Percentiles rank a stretch among this genome's conserved stretches.
phyloP scores from a whole-genome alignment of 1,140 invertebrate species.

The Drosophila ironensis region DNA sequence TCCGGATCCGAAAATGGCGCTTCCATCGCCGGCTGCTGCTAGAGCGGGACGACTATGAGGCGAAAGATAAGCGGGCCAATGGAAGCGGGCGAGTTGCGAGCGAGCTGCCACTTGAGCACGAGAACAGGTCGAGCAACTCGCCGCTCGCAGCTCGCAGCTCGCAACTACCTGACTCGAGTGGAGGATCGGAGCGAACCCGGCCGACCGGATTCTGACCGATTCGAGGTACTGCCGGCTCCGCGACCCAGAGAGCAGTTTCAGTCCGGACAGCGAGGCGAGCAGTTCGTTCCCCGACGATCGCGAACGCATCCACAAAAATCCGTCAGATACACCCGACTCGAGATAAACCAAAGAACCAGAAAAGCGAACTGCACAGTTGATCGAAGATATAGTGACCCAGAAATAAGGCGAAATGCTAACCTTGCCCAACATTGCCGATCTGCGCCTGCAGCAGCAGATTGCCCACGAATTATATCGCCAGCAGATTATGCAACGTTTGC shows the following conservation, averaged over 20 bases:
- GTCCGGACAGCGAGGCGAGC: conserved; percentile 55
- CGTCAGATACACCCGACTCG: too few species aligned
- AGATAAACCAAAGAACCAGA: neutral
- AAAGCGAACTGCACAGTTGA: neutral
- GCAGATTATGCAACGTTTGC: conserved; percentile 81
- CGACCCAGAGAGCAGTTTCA: conserved; percentile 55
- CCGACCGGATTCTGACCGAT: conserved; percentile 66
- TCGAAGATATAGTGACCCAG: neutral
- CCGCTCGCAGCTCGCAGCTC: too few species aligned
- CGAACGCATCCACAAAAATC: too few species aligned
- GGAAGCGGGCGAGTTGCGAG: conserved; percentile 3
- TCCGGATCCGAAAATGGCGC: conserved; percentile 59
- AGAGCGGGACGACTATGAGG: conserved; percentile 41
- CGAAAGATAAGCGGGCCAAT: conserved; percentile 48
- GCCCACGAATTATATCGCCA: conserved; percentile 81
- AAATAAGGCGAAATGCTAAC: conserved; percentile 57
- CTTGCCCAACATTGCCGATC: conserved; percentile 75
- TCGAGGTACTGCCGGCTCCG: conserved; percentile 34
- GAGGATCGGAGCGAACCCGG: conserved; percentile 31
- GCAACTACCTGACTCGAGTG: conserved; percentile 60
- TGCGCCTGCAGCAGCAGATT: conserved; percentile 80
- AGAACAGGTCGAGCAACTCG: conserved; percentile 61
- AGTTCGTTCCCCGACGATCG: conserved; percentile 34
- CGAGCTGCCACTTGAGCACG: conserved; percentile 27
- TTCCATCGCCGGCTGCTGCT: neutral